Percentiles rank a stretch among this genome's conserved stretches.
Evolutionary conservation across 2,888 invertebrate species (phyloP).

Genomic region (Steinernema scapterisci): DNA sequence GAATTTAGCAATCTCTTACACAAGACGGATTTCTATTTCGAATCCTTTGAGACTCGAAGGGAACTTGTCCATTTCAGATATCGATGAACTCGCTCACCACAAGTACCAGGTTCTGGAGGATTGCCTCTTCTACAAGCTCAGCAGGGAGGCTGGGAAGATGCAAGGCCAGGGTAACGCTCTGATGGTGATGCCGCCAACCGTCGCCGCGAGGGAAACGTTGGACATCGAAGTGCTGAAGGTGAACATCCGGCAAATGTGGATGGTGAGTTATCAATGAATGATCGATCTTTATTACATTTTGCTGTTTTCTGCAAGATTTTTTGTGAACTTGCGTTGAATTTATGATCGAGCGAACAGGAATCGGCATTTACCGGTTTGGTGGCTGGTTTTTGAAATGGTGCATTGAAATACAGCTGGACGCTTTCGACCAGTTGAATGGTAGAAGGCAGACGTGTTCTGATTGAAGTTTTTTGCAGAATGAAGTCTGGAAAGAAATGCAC

Average conservation of each 20-base stretch:
- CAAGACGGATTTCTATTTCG: too few species aligned
- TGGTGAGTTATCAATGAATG: too few species aligned
- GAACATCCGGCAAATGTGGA: constrained; percentile 54
- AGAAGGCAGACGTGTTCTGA: neutral
- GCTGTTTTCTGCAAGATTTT: too few species aligned
- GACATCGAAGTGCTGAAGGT: constrained; percentile 54
- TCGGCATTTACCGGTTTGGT: too few species aligned
- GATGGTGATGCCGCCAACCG: constrained; percentile 59
- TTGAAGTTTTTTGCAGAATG: constrained; percentile 46
- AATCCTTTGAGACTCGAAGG: too few species aligned
- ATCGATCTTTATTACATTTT: too few species aligned
- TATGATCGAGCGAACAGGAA: too few species aligned
- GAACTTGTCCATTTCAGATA: constrained; percentile 44
- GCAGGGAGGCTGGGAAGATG: constrained; percentile 55
- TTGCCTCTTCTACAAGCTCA: constrained; percentile 59
- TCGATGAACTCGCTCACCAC: constrained; percentile 60
- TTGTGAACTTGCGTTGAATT: too few species aligned
- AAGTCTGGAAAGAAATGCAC: constrained; percentile 65
- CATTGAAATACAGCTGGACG: too few species aligned
- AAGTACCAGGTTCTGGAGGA: constrained; percentile 60
- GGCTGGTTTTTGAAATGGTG: too few species aligned
- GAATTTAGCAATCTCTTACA: too few species aligned
- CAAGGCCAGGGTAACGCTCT: constrained; percentile 57
- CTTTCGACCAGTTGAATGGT: neutral
- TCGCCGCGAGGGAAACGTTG: constrained; percentile 56